Evolutionary conservation across 2,113 vertebrate genomes (phyloP).

Genomic region (Mesitornis unicolor): DNA sequence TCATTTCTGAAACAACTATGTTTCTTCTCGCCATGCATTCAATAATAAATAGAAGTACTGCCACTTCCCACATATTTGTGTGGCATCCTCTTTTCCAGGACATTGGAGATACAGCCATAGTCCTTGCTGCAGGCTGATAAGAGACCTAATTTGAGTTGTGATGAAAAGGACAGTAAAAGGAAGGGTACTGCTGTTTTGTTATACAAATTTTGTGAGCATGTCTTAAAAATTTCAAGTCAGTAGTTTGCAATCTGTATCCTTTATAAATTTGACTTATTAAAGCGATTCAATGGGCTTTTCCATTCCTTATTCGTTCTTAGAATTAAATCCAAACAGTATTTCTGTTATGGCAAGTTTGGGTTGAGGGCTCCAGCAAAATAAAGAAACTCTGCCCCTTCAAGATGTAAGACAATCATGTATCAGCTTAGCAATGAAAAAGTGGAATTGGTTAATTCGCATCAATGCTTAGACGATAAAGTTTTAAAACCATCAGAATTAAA

Average conservation of each 20-base stretch:
- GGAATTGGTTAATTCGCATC: neutral
- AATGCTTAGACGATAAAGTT: neutral
- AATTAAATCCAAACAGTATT: neutral
- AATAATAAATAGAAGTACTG: neutral
- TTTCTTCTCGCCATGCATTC: neutral
- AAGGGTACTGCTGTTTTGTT: neutral
- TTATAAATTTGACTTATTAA: neutral
- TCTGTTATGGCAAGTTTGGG: neutral
- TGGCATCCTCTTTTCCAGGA: neutral
- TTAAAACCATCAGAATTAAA: neutral
- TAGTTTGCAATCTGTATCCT: neutral
- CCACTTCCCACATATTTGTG: neutral
- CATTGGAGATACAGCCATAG: fast-evolving
- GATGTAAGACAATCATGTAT: neutral
- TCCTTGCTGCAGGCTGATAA: neutral
- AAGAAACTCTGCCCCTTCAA: neutral
- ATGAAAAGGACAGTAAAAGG: neutral
- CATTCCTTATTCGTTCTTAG: neutral
- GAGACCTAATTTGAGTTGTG: neutral
- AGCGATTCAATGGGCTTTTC: neutral
- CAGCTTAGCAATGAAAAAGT: neutral
- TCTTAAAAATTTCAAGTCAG: neutral
- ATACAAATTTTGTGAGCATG: neutral
- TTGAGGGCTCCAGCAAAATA: neutral
- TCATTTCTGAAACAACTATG: neutral